Conservation (phyloP, 2,888 invertebrate genomes). For the Cephalotes varians region DNA sequence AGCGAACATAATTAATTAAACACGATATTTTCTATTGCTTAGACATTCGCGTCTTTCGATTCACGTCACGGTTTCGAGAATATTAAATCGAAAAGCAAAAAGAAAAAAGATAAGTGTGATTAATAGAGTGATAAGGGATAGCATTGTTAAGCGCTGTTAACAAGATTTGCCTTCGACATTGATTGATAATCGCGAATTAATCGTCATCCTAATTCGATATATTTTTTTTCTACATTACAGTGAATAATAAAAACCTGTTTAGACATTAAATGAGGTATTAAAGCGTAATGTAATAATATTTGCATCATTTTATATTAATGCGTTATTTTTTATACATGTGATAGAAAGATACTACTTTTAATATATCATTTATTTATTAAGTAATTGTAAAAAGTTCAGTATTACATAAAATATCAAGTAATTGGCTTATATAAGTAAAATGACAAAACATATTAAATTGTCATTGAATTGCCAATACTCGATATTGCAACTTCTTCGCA, state of each 20-base stretch:
- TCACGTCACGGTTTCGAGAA: slow-evolving; percentile 15
- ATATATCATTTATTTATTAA: background rate
- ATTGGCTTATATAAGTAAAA: background rate
- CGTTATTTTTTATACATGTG: background rate
- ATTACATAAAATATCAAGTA: background rate
- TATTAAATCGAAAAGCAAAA: slow-evolving; percentile 21
- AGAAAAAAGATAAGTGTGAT: slow-evolving; percentile 61
- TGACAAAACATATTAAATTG: background rate
- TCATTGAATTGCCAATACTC: background rate
- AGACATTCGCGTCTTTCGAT: slow-evolving; percentile 12
- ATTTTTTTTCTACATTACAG: background rate
- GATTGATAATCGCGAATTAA: slow-evolving; percentile 67
- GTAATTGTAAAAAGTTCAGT: background rate
- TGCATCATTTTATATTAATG: background rate
- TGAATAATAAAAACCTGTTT: slow-evolving; percentile 9
- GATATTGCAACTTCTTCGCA: background rate
- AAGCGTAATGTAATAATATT: background rate
- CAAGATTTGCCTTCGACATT: slow-evolving; percentile 66
- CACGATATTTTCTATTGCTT: slow-evolving; percentile 16
- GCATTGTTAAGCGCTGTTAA: slow-evolving; percentile 63
- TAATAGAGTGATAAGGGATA: slow-evolving; percentile 66
- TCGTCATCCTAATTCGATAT: slow-evolving; percentile 42
- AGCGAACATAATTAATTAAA: slow-evolving; percentile 45
- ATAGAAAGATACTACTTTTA: background rate
- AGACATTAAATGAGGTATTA: background rate